Base-by-base conservation (phyloP, 2,888 invertebrate species). In the Idaea straminata region DNA sequence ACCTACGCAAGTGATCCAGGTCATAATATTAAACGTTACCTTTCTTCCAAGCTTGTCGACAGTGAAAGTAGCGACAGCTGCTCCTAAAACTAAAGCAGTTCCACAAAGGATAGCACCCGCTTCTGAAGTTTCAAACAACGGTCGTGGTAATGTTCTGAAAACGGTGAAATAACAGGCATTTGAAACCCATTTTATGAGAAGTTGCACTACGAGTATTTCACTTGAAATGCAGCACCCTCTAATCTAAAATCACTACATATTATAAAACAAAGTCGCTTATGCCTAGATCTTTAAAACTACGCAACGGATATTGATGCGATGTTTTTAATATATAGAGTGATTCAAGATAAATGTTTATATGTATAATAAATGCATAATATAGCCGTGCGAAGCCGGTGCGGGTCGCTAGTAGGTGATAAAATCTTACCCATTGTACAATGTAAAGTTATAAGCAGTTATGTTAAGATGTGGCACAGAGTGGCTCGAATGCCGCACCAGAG, bases 21-120 rank as follows among this genome's bases (percentile, higher is more conserved):
- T 25, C 3, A 3, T 25, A 25, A 25, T 25, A 25, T 25, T 25
- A 2, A 3, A 5, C n/a, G 7, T 64, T 70, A 92, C 92, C 85
- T 91, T 92, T 70, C 92, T 82, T 3, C 92, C 91, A 35, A 91
- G 72, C 71, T 85, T 89, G 64, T 92, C 92, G 0, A 92, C 88
- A 0, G 88, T 86, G 0, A 84, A 72, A 0, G 84, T 86, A 0
- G 92, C 91, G 0, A 89, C 85, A 0, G 89, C 90, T 0, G 92
- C 92, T 5, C 92, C 92, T 0, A 92, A 72, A 0, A 92, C 91
- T 7, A 92, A 69, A 0, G 92, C 91, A 0, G 85, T 80, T 0
- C 92, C 92, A 57, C 92, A 92, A 57, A 91, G 69, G 72, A 92
- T 78, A 0, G 92, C 88, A 0, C 91, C 92, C 1, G 89, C 85